Percentiles rank a stretch among this genome's conserved stretches.
These are phyloP conservation scores for Phasianus colchicus DNA, from an alignment of 2,113 vertebrate genomes.

Conservation along the genomic window DNA sequence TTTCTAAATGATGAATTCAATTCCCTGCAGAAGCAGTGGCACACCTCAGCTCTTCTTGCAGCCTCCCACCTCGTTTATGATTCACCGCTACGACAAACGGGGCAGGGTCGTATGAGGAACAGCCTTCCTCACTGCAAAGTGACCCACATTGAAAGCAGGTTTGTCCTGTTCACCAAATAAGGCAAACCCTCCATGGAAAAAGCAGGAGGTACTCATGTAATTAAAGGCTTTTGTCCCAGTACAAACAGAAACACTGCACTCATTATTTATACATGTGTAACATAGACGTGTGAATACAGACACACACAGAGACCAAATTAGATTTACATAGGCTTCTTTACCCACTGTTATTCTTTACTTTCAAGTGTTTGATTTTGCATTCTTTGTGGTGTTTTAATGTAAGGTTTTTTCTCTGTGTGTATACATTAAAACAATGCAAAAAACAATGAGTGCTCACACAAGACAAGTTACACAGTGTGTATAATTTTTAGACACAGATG, in stretches of 20 bases:
- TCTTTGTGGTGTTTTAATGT: background rate
- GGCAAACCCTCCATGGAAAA: background rate
- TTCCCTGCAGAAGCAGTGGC: background rate
- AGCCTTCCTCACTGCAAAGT: background rate
- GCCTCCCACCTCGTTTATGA: background rate
- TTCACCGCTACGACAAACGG: background rate
- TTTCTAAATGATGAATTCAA: background rate
- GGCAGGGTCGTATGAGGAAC: fast-evolving
- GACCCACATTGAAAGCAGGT: constrained; percentile 46
- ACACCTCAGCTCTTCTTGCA: background rate
- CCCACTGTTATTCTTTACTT: background rate
- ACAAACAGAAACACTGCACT: background rate
- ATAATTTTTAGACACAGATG: constrained; percentile 4
- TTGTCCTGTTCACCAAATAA: constrained; percentile 30
- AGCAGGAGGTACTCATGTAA: background rate
- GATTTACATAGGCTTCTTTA: constrained; percentile 15
- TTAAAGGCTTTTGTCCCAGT: constrained; percentile 39
- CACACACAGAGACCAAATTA: constrained; percentile 4
- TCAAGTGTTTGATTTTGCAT: background rate
- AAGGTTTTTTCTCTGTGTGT: background rate
- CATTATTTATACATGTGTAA: background rate
- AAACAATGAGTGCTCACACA: background rate
- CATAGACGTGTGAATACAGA: background rate
- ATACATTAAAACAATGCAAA: constrained; percentile 26
- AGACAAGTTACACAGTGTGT: background rate